Base-by-base conservation (phyloP, 2,888 invertebrate species). In the Tachina grossa region DNA sequence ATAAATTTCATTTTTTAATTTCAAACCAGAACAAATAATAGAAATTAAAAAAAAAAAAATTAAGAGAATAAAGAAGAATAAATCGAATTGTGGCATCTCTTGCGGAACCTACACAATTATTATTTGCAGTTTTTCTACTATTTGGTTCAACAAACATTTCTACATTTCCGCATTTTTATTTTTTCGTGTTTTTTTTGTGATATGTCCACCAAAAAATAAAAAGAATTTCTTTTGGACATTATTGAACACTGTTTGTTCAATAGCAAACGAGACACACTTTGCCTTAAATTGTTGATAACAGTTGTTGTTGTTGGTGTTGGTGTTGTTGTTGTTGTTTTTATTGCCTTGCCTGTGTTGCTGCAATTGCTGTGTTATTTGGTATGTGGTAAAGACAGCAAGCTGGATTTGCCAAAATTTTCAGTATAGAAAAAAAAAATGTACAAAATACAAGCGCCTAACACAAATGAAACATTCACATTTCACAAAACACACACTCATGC, bases 101-200 rank as follows among this genome's bases (percentile, higher is more conserved):
- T 51, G 53, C 61, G 55, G 63, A 72, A 79, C 79, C 79, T 72
- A 71, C 79, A 71, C 79, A 71, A 79, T 72, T 72, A 65, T 55
- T 66, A 57, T 76, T 55, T 66, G 55, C 39, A 47, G 55, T 76
- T 76, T 76, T 76, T 55, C 63, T 39, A 76, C 57, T 63, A 47
- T 71, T 76, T 65, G 76, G 63, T 63, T 71, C 49, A 71, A 47
- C 55, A 69, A 82, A 82, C 69, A 76, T 69, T 65, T 63, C 31
- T 19, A 53, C 22, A 16, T 61, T 59, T 51, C 22, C 6, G n/a
- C 2, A 8, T 19, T 45, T 45, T 49, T 57, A 10, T 22, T 39
- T 59, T 59, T 19, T 51, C 47, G 13, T 8, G 51, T 41, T 19
- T 68, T 22, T 43, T 43, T 55, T 55, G 45, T 1, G 13, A 66